Base-by-base conservation (phyloP, 2,888 invertebrate species). In the Clistopyga incitator region DNA sequence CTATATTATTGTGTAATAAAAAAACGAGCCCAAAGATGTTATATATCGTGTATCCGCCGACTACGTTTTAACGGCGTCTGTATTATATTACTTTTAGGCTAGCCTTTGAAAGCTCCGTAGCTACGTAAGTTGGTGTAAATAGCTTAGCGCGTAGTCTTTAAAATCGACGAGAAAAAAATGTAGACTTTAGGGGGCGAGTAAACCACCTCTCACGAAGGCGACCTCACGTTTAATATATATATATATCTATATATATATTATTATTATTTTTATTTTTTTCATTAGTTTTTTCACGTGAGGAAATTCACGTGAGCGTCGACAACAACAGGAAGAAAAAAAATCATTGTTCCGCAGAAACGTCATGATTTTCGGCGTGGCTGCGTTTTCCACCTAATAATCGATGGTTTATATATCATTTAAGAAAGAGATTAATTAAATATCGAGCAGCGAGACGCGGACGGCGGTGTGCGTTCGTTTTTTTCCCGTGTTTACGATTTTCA, bases 1-100 rank as follows among this genome's bases (percentile, higher is more conserved):
- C 90, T 90, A 89, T 89, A 91, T 92, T 91, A 91, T 92, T 92
- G 93, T 93, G 92, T 93, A 93, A 93, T 93, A 93, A 83, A 93
- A 83, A 81, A 92, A 91, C 91, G 90, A 93, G 91, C 91, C 93
- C 93, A 93, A 93, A 93, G 93, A 93, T 93, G 93, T 92, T 93
- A 92, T 90, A 90, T 92, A 92, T 90, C 89, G 89, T 90, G 88
- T 91, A 90, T 90, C 71, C 89, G 91, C 88, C 89, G 87, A 88
- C 82, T 87, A 87, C 86, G 82, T 81, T 84, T 84, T 75, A 87
- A 88, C 87, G 89, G 89, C 91, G 90, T 89, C 85, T 93, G 92
- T 92, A 93, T 92, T 90, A 93, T 93, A 92, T 93, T 92, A 90
- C 89, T 91, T 91, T 88, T 92, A 92, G 91, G 89, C 85, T 90